Evolutionary conservation across 2,113 vertebrate genomes (phyloP).

Genomic region (Antechinus flavipes): DNA sequence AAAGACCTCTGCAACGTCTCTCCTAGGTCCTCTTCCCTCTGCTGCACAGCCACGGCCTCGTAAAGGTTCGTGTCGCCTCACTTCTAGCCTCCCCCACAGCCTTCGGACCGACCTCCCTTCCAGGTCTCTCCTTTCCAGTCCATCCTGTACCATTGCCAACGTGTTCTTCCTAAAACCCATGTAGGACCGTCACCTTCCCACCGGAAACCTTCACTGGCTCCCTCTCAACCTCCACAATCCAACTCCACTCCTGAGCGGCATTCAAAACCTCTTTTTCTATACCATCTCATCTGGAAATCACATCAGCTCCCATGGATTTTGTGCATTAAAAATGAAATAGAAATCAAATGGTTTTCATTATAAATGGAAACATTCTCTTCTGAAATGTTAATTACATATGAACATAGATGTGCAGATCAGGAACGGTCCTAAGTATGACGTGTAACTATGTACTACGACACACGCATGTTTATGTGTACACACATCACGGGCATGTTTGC

Average conservation of each 20-base stretch:
- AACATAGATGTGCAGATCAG: not conserved
- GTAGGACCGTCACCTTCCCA: too few species aligned
- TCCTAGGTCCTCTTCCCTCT: too few species aligned
- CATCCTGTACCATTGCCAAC: too few species aligned
- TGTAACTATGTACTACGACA: too few species aligned
- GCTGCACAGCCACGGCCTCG: not conserved
- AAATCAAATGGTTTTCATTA: not conserved
- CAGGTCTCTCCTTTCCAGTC: too few species aligned
- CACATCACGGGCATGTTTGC: too few species aligned
- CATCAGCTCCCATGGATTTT: not conserved
- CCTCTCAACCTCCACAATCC: not conserved
- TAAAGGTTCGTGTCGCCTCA: too few species aligned
- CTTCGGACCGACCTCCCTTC: not conserved
- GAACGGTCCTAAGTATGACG: not conserved
- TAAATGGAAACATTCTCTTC: not conserved
- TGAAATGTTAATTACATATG: not conserved
- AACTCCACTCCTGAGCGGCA: too few species aligned
- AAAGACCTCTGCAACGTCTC: too few species aligned
- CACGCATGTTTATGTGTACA: too few species aligned
- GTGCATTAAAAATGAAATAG: not conserved
- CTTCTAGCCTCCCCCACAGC: not conserved
- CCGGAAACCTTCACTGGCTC: too few species aligned
- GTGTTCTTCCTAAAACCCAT: too few species aligned
- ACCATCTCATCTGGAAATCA: not conserved
- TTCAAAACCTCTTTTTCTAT: not conserved